These are phyloP conservation scores for Rhynchophorus ferrugineus DNA, from an alignment of 1,140 invertebrate species.

Conservation along the genomic window DNA sequence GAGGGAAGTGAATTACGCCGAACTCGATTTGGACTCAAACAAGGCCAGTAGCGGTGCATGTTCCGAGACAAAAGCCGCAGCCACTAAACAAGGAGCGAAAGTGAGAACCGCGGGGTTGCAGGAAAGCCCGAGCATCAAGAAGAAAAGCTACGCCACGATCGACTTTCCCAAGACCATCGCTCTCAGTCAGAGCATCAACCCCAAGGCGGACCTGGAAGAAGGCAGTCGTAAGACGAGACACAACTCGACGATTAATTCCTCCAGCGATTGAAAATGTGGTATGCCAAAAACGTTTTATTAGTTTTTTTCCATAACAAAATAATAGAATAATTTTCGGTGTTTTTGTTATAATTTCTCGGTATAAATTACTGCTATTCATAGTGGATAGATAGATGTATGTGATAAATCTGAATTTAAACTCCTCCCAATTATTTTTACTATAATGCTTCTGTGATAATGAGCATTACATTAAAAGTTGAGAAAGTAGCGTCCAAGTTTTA, in stretches of 20 bases:
- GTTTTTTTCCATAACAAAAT: too few relatives aligned
- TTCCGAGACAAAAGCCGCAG: not conserved
- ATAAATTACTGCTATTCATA: too few relatives aligned
- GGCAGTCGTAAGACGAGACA: slow-evolving; percentile 58
- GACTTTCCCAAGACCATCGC: slow-evolving; percentile 90
- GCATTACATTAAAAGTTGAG: too few relatives aligned
- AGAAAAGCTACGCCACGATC: slow-evolving; percentile 82
- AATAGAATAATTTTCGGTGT: too few relatives aligned
- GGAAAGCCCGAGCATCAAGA: slow-evolving; percentile 48
- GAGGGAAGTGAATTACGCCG: slow-evolving; percentile 66
- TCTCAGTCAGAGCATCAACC: slow-evolving; percentile 58
- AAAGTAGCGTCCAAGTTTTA: too few relatives aligned
- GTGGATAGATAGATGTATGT: too few relatives aligned
- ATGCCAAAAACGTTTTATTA: too few relatives aligned
- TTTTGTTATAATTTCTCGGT: too few relatives aligned
- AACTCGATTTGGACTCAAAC: slow-evolving; percentile 59
- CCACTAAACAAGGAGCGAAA: slow-evolving; percentile 17
- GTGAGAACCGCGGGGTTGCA: slow-evolving; percentile 39
- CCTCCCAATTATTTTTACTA: too few relatives aligned
- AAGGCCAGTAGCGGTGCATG: slow-evolving; percentile 24
- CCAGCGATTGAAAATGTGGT: too few relatives aligned
- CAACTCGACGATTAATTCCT: slow-evolving; percentile 55
- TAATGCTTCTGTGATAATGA: too few relatives aligned
- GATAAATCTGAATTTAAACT: too few relatives aligned
- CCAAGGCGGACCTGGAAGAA: slow-evolving; percentile 48